Evolutionary conservation across 2,888 invertebrate species (phyloP).

Genomic region (Apamea sordens): DNA sequence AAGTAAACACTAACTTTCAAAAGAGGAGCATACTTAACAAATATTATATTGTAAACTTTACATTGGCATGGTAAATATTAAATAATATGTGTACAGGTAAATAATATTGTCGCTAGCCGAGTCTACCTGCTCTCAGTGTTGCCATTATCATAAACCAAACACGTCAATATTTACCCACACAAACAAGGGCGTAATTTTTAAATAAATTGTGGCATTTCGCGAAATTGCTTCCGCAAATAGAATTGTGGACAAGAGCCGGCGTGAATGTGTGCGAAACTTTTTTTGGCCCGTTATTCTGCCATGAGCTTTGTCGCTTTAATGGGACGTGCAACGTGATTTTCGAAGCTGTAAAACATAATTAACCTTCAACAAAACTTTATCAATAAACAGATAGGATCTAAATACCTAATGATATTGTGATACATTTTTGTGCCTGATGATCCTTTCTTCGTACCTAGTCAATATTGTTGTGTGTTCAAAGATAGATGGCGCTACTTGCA

Average conservation of each 20-base stretch:
- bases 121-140: constrained; percentile 88
- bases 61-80: constrained; percentile 89
- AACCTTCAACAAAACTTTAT: constrained; percentile 25
- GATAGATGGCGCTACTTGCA: constrained; percentile 73
- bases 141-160: constrained; percentile 91
- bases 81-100: constrained; percentile 88
- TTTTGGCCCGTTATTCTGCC: constrained; percentile 79
- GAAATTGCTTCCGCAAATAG: constrained; percentile 90
- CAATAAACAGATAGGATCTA: neutral
- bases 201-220: constrained; percentile 91
- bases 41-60: constrained; percentile 90
- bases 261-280: constrained; percentile 85
- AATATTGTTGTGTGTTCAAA: constrained; percentile 34
- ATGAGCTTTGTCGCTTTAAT: constrained; percentile 77
- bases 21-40: constrained; percentile 89
- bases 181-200: constrained; percentile 91
- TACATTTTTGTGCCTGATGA: constrained; percentile 20
- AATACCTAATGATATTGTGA: neutral
- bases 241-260: constrained; percentile 85
- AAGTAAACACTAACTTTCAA: constrained; percentile 87
- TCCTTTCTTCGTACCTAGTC: constrained; percentile 7
- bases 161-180: constrained; percentile 90
- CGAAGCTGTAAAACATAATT: constrained; percentile 53
- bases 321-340: constrained; percentile 63
- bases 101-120: constrained; percentile 87